Conservation (phyloP, 2,888 invertebrate genomes). For the Stegophylla sp. region DNA sequence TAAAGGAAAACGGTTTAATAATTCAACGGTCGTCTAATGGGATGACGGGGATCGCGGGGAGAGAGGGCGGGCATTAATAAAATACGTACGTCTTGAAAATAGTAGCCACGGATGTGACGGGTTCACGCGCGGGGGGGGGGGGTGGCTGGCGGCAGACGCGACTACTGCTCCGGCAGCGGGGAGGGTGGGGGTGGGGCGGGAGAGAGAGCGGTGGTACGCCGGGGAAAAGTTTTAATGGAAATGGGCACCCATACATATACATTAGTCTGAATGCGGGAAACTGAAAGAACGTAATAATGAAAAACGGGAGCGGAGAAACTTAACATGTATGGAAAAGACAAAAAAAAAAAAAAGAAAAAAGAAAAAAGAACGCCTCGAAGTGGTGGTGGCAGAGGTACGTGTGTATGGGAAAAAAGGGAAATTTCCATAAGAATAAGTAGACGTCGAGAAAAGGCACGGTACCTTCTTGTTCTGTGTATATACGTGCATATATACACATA, state of each 20-base stretch:
- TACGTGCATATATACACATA: background rate
- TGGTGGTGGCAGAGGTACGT: background rate
- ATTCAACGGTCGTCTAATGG: conserved; percentile 49
- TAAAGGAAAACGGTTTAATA: conserved; percentile 52
- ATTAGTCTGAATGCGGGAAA: conserved; percentile 58
- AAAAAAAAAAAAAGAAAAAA: conserved; percentile 37
- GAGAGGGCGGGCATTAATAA: conserved; percentile 43
- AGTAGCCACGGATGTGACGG: conserved; percentile 55
- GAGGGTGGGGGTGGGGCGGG: background rate
- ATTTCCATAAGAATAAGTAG: conserved; percentile 58
- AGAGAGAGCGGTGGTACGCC: conserved; percentile 2
- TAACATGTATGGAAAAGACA: conserved; percentile 58
- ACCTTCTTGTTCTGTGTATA: conserved; percentile 15
- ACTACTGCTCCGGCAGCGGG: background rate
- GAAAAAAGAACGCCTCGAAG: conserved; percentile 1
- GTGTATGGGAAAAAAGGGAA: conserved; percentile 13
- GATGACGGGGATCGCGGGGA: background rate
- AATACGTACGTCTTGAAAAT: conserved; percentile 57
- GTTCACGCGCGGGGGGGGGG: background rate
- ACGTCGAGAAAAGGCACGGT: conserved; percentile 45
- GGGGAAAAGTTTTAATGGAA: conserved; percentile 59
- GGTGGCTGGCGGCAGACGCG: background rate
- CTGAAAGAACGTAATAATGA: conserved; percentile 59
- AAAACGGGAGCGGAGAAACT: conserved; percentile 57
- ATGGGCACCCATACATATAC: conserved; percentile 59